These are phyloP conservation scores for Rhagologus leucostigma DNA, from an alignment of 2,113 vertebrate genomes.

Conservation along the genomic window DNA sequence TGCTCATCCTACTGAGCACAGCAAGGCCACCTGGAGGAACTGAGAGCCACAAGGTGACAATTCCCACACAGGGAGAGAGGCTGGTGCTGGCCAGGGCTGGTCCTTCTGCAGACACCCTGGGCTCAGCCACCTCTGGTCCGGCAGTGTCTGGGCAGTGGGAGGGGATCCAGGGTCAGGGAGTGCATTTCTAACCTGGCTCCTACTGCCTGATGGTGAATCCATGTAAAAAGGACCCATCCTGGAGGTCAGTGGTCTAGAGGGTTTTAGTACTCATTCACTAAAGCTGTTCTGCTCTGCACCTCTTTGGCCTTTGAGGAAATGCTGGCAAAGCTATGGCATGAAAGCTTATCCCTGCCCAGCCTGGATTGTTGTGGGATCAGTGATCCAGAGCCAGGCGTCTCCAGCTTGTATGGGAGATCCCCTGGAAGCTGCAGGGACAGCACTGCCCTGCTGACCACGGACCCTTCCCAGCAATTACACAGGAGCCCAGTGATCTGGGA, in stretches of 20 bases:
- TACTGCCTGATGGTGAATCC: background rate
- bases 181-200: background rate
- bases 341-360: background rate
- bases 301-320: background rate
- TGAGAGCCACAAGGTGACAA: background rate
- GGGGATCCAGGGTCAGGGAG: background rate
- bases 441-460: background rate
- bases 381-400: background rate
- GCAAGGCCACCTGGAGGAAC: accelerated
- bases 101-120: background rate
- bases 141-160: accelerated
- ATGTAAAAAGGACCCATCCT: background rate
- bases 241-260: background rate
- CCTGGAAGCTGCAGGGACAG: background rate
- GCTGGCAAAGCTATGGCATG: background rate
- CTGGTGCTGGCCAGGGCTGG: background rate
- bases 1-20: background rate
- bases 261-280: background rate
- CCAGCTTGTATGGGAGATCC: background rate
- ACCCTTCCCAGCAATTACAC: background rate
- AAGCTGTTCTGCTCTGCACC: background rate
- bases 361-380: background rate
- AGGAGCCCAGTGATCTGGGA: background rate
- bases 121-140: background rate
- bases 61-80: background rate